A percentile compares a stretch with the other conserved stretches of the same genome.
These are phyloP conservation scores for Hormaphis cornu DNA, from an alignment of 1,140 invertebrate species.

Conservation along the genomic window DNA sequence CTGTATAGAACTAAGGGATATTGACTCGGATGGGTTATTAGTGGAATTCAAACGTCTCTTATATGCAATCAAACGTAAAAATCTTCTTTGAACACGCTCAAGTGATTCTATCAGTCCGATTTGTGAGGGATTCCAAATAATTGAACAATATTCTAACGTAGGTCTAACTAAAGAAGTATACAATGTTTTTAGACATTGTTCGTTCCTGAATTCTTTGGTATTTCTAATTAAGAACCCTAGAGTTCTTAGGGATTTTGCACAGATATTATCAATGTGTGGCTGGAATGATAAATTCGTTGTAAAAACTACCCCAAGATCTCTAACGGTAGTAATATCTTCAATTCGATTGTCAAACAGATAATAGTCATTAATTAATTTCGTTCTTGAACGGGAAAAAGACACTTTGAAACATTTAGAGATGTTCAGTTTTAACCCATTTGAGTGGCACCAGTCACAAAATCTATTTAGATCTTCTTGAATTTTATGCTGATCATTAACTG, in stretches of 20 bases:
- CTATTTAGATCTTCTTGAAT: not conserved
- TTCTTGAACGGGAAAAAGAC: not conserved
- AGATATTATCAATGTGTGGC: not conserved
- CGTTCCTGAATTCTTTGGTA: not conserved
- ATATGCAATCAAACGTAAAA: no score
- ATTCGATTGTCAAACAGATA: not conserved
- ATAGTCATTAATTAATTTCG: not conserved
- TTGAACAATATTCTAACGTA: not conserved
- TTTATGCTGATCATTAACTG: not conserved
- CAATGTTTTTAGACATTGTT: not conserved
- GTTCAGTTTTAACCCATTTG: not conserved
- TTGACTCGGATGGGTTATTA: no score
- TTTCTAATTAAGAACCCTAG: not conserved
- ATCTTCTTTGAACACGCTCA: no score
- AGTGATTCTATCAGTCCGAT: no score
- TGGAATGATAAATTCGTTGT: not conserved
- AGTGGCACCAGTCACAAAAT: not conserved
- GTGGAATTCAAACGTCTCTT: no score
- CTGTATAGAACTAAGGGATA: no score
- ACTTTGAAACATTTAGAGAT: not conserved
- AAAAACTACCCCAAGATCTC: not conserved
- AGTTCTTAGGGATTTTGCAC: not conserved
- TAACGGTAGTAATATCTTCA: not conserved
- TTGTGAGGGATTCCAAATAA: not conserved
- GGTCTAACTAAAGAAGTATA: not conserved